A percentile compares a stretch with the other conserved stretches of the same genome.
Evolutionary conservation across 2,888 invertebrate genomes (phyloP).

Genomic region (Apeira syringaria): DNA sequence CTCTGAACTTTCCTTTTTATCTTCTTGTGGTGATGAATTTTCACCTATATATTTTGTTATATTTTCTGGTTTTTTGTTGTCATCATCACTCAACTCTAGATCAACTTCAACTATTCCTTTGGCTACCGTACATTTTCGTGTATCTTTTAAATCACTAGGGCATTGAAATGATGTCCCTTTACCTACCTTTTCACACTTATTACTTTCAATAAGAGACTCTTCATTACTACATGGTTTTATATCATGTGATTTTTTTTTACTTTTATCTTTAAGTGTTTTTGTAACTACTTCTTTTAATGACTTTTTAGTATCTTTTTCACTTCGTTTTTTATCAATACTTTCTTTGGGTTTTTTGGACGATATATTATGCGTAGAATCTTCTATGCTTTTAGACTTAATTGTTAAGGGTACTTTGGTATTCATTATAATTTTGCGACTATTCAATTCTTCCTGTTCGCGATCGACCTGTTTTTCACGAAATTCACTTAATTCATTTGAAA

Average conservation of each 20-base stretch:
- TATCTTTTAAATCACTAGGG: constrained; percentile 1
- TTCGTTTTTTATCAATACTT: constrained; percentile 4
- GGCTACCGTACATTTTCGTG: constrained; percentile 18
- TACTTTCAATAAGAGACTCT: not conserved
- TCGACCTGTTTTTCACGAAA: constrained; percentile 20
- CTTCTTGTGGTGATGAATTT: not conserved
- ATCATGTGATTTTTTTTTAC: not conserved
- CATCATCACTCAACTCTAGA: constrained; percentile 71
- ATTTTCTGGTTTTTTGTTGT: constrained; percentile 13
- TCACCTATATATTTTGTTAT: constrained; percentile 1
- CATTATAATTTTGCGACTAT: too few relatives aligned
- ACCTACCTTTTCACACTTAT: not conserved
- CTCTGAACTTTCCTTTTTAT: not conserved
- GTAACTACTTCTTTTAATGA: constrained; percentile 7
- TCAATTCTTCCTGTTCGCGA: too few relatives aligned
- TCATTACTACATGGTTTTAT: constrained; percentile 4
- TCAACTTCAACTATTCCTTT: constrained; percentile 59
- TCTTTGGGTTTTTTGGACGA: constrained; percentile 45
- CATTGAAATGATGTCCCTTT: not conserved
- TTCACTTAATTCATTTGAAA: constrained; percentile 52
- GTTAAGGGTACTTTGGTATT: too few relatives aligned
- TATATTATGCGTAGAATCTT: constrained; percentile 8
- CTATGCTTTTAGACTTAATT: constrained; percentile 15
- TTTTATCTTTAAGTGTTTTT: constrained; percentile 1
- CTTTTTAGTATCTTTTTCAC: constrained; percentile 10